A percentile compares a stretch with the other conserved stretches of the same genome.
phyloP scores from a whole-genome alignment of 2,888 invertebrate species.

The Calliopum simillimum region DNA sequence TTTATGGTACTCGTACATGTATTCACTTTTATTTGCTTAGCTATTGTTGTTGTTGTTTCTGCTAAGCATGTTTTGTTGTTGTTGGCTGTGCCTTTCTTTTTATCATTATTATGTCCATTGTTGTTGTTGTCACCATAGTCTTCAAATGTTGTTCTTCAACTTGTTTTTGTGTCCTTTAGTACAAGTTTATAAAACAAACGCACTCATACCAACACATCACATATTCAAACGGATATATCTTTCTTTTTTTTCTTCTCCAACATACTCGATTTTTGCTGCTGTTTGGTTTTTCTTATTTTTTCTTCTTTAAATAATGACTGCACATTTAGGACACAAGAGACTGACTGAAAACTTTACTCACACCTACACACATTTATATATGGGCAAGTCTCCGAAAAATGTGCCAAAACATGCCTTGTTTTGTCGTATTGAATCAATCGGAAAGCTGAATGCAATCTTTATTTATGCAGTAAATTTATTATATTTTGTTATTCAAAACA shows the following conservation, averaged over 20 bases:
- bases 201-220: too few species aligned
- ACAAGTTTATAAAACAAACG: neutral
- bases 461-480: too few species aligned
- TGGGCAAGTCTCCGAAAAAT: too few species aligned
- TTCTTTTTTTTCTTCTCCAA: neutral
- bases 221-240: neutral
- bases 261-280: neutral
- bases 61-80: neutral
- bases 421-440: too few species aligned
- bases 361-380: slow-evolving; percentile 12
- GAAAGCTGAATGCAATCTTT: too few species aligned
- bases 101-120: too few species aligned
- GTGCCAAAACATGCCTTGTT: too few species aligned
- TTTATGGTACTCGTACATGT: neutral
- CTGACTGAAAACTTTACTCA: slow-evolving; percentile 1
- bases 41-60: neutral
- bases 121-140: neutral
- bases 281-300: slow-evolving; percentile 1
- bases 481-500: too few species aligned
- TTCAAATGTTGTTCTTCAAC: neutral
- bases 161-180: neutral
- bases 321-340: slow-evolving; percentile 21
- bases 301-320: slow-evolving; percentile 27
- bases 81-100: neutral
- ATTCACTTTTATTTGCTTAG: neutral